Percentiles rank a stretch among this genome's conserved stretches.
Conservation (phyloP, 1,140 invertebrate species). For the Drosophila aff. region DNA sequence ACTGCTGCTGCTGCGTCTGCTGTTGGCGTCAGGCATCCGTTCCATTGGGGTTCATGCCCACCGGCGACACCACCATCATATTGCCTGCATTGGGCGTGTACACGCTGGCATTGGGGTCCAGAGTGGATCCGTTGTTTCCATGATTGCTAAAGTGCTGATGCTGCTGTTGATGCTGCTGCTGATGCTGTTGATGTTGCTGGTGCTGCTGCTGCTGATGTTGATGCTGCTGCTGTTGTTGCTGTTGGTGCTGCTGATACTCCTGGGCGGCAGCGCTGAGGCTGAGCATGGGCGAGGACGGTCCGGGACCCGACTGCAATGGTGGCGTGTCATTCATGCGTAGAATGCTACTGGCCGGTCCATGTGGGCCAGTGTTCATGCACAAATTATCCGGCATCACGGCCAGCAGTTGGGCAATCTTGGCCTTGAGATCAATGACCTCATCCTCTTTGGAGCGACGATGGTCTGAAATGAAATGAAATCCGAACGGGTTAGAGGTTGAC, state of each 20-base stretch:
- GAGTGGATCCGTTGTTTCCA: not conserved
- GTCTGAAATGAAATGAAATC: slow-evolving; percentile 86
- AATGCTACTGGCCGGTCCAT: slow-evolving; percentile 81
- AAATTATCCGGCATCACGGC: slow-evolving; percentile 94
- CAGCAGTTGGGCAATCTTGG: slow-evolving; percentile 95
- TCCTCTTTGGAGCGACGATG: slow-evolving; percentile 93
- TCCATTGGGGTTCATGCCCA: slow-evolving; percentile 71
- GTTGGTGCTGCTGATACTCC: slow-evolving; percentile 68
- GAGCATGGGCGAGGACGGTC: slow-evolving; percentile 80
- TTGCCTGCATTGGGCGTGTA: slow-evolving; percentile 91
- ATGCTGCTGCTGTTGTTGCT: slow-evolving; percentile 63
- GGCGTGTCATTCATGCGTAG: slow-evolving; percentile 84
- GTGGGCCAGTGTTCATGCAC: slow-evolving; percentile 82
- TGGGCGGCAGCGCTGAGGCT: slow-evolving; percentile 70
- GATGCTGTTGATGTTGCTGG: slow-evolving; percentile 48
- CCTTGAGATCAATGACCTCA: slow-evolving; percentile 95
- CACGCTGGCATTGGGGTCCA: slow-evolving; percentile 96
- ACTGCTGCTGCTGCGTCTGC: slow-evolving; percentile 60
- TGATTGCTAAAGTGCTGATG: slow-evolving; percentile 35
- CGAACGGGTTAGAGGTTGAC: not conserved
- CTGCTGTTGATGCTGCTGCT: slow-evolving; percentile 45
- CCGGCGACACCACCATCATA: slow-evolving; percentile 74
- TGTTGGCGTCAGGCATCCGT: slow-evolving; percentile 84
- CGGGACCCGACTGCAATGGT: slow-evolving; percentile 75
- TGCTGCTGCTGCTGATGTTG: slow-evolving; percentile 59